A percentile compares a stretch with the other conserved stretches of the same genome.
Evolutionary conservation across 2,888 invertebrate species (phyloP).

Genomic region (Blastobasis adustella): DNA sequence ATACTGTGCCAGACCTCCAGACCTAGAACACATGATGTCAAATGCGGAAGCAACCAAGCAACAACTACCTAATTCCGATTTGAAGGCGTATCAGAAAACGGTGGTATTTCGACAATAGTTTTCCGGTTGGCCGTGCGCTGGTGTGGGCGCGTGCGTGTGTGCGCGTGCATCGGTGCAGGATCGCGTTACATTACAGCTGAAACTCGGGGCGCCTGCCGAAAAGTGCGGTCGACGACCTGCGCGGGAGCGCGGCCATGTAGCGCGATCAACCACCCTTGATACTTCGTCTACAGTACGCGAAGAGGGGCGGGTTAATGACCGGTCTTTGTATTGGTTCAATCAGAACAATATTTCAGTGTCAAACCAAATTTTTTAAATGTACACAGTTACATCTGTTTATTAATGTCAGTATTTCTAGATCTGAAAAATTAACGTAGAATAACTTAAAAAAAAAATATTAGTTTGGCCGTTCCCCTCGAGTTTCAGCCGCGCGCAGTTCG

Average conservation of each 20-base stretch:
- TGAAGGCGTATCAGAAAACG: constrained; percentile 21
- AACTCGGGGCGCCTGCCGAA: constrained; percentile 72
- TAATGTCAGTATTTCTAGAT: too few relatives aligned
- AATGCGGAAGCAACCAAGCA: background rate
- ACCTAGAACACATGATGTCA: background rate
- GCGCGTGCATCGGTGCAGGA: constrained; percentile 53
- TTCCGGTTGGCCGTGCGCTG: constrained; percentile 30
- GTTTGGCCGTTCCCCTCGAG: too few relatives aligned
- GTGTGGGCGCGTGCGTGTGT: constrained; percentile 10
- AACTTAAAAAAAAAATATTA: too few relatives aligned
- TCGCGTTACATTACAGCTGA: constrained; percentile 74
- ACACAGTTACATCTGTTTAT: too few relatives aligned
- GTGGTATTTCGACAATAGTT: constrained; percentile 35
- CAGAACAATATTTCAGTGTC: too few relatives aligned
- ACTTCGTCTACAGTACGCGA: constrained; percentile 31
- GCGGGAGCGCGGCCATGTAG: constrained; percentile 59
- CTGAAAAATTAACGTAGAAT: too few relatives aligned
- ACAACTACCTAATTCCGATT: background rate
- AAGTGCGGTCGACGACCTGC: constrained; percentile 67
- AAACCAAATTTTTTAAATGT: too few relatives aligned
- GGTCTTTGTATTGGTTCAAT: too few relatives aligned
- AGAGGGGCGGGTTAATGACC: too few relatives aligned
- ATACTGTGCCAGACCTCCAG: too few relatives aligned
- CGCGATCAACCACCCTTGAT: constrained; percentile 29
- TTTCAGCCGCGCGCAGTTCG: too few relatives aligned